phyloP scores from a whole-genome alignment of 1,140 invertebrate species.

The Aphelenchoides avenae region DNA sequence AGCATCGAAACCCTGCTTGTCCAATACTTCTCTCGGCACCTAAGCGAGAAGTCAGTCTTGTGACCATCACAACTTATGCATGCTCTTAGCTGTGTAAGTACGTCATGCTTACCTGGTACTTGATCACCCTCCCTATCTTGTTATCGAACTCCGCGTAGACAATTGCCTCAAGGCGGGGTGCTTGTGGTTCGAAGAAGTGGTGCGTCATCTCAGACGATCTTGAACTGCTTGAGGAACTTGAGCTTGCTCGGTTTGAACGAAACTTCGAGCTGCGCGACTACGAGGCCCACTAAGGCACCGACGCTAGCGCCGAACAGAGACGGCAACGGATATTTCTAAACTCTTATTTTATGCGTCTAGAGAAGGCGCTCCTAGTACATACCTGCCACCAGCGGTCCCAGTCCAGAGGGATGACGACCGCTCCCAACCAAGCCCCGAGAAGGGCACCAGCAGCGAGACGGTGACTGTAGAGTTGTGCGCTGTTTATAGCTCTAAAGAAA shows the following conservation, averaged over 20 bases:
- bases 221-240: conserved; percentile 9
- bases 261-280: conserved; percentile 12
- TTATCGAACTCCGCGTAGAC: conserved; percentile 54
- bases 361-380: conserved; percentile 9
- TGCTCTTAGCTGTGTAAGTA: not conserved
- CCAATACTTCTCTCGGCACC: conserved; percentile 46
- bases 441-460: conserved; percentile 62
- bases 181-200: conserved; percentile 26
- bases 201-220: conserved; percentile 11
- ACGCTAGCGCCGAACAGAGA: conserved; percentile 32
- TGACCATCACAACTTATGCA: conserved; percentile 5
- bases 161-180: conserved; percentile 47
- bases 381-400: conserved; percentile 82
- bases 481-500: conserved; percentile 10
- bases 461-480: conserved; percentile 18
- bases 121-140: conserved; percentile 46
- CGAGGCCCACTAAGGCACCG: conserved; percentile 24
- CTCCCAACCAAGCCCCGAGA: conserved; percentile 79
- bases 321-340: conserved; percentile 47
- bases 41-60: conserved; percentile 23
- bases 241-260: conserved; percentile 13
- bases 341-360: conserved; percentile 7
- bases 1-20: conserved; percentile 40
- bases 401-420: conserved; percentile 80
- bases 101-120: conserved; percentile 35